Percentiles rank a stretch among this genome's conserved stretches.
These are phyloP conservation scores for human DNA, from an alignment of 2,113 vertebrate genomes.

Conservation along the genomic window DNA sequence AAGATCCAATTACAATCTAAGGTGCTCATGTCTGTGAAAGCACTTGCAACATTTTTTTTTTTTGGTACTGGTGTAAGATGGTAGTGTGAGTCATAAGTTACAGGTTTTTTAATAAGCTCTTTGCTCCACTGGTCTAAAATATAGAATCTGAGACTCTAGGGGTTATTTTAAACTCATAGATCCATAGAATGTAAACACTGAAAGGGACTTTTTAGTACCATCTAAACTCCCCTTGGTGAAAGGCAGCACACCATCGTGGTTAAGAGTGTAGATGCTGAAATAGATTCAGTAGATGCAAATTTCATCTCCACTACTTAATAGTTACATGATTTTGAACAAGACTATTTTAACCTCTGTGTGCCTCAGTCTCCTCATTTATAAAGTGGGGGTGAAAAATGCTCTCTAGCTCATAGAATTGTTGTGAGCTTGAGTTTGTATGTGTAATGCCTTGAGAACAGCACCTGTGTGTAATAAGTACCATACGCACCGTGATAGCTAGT, in stretches of 20 bases:
- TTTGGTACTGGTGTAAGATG: background rate
- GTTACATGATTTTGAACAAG: background rate
- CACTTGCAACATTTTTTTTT: background rate
- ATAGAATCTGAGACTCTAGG: background rate
- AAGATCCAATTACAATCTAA: background rate
- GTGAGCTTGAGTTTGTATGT: background rate
- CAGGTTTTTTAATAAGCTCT: background rate
- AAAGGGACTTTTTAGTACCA: background rate
- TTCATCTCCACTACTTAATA: background rate
- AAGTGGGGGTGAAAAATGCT: background rate
- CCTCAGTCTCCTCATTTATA: background rate
- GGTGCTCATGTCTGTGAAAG: background rate
- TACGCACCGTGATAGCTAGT: too few species aligned
- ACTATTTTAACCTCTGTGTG: background rate
- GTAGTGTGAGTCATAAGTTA: conserved; percentile 20
- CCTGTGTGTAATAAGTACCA: background rate
- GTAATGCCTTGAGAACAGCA: background rate
- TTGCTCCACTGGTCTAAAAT: background rate
- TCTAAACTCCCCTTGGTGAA: background rate
- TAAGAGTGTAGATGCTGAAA: background rate
- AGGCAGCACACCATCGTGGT: background rate
- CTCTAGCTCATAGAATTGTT: background rate
- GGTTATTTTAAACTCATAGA: background rate
- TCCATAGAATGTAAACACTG: background rate
- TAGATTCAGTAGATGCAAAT: background rate